These are phyloP conservation scores for Nylanderia fulva DNA, from an alignment of 1,140 invertebrate genomes.

Conservation along the genomic window DNA sequence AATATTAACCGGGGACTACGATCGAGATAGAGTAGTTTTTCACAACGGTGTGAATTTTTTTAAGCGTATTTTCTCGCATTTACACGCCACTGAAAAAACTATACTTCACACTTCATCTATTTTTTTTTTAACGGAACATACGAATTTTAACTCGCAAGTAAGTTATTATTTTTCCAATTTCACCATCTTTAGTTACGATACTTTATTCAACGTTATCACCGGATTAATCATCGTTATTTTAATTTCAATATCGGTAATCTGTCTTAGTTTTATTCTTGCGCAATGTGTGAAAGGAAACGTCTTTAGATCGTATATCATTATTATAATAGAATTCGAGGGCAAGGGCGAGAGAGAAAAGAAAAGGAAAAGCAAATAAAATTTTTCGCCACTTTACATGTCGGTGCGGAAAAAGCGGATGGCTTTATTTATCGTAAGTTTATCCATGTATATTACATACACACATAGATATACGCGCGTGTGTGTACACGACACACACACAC, in stretches of 20 bases:
- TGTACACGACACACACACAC: background rate
- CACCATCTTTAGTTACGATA: constrained; percentile 42
- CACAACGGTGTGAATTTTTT: background rate
- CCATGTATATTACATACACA: constrained; percentile 50
- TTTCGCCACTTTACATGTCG: constrained; percentile 47
- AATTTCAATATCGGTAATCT: constrained; percentile 64
- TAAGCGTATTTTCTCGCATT: background rate
- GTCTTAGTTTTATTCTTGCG: constrained; percentile 50
- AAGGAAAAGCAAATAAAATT: constrained; percentile 8
- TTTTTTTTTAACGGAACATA: constrained; percentile 53
- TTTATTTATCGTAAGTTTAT: constrained; percentile 54
- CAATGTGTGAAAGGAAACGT: constrained; percentile 13
- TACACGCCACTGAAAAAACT: background rate
- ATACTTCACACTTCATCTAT: constrained; percentile 42
- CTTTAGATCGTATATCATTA: constrained; percentile 24
- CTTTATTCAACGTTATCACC: constrained; percentile 39
- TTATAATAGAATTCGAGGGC: constrained; percentile 43
- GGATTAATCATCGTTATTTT: constrained; percentile 65
- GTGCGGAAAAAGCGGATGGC: constrained; percentile 25
- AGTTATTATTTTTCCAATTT: constrained; percentile 52
- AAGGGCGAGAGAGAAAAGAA: background rate
- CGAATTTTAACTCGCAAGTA: constrained; percentile 68
- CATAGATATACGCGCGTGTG: background rate
- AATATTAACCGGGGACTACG: constrained; percentile 7
- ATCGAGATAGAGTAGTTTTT: constrained; percentile 54